phyloP scores from a whole-genome alignment of 2,113 vertebrate species.

The Carassius carassius region DNA sequence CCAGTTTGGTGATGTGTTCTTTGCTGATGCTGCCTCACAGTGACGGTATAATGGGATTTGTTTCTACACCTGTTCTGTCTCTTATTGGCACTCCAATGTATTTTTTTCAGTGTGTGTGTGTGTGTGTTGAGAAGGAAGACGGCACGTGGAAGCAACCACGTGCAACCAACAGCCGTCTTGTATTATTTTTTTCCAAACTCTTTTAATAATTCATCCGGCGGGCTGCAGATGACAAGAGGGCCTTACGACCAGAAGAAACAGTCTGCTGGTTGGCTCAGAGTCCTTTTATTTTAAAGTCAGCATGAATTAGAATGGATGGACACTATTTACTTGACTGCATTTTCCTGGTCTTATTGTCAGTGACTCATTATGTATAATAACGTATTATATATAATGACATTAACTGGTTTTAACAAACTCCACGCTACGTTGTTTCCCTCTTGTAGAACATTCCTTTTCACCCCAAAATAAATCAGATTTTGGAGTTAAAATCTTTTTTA shows the following conservation, averaged over 20 bases:
- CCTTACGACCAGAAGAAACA: slow-evolving; percentile 11
- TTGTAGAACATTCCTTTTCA: too few relatives aligned
- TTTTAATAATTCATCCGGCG: slow-evolving; percentile 55
- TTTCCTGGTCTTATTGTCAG: neutral
- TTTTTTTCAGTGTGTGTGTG: slow-evolving; percentile 2
- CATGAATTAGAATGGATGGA: neutral
- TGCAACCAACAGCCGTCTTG: slow-evolving; percentile 29
- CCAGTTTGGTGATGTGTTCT: neutral
- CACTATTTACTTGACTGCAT: neutral
- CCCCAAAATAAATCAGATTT: neutral
- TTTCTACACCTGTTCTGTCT: neutral
- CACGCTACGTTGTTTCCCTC: too few relatives aligned
- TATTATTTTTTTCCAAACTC: slow-evolving; percentile 50
- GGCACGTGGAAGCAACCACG: slow-evolving; percentile 39
- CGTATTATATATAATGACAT: too few relatives aligned
- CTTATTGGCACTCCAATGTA: neutral
- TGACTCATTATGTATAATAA: too few relatives aligned
- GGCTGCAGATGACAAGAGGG: slow-evolving; percentile 25
- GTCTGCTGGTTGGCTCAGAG: neutral
- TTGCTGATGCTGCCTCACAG: neutral
- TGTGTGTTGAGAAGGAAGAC: slow-evolving; percentile 9
- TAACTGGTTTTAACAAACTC: too few relatives aligned
- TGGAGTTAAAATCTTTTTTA: neutral
- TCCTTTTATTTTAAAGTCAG: neutral
- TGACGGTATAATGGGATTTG: neutral